Evolutionary conservation across 2,888 invertebrate species (phyloP).

Genomic region (Conchocele bisecta): DNA sequence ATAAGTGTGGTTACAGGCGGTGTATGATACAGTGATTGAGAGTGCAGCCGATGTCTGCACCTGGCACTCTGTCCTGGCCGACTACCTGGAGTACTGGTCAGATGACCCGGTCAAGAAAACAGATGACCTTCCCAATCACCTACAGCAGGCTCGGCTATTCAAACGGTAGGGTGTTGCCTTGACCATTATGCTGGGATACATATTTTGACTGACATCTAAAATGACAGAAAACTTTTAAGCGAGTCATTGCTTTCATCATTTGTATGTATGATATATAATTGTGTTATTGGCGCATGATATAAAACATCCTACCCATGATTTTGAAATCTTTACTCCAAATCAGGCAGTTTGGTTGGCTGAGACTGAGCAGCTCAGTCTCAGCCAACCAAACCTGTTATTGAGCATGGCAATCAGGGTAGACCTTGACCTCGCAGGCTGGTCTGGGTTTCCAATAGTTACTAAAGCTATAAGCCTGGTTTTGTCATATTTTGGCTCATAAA

Average conservation of each 20-base stretch:
- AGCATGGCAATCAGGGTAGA: too few species aligned
- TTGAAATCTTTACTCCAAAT: too few species aligned
- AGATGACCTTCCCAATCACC: slow-evolving; percentile 66
- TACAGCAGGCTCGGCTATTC: slow-evolving; percentile 59
- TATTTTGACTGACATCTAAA: neutral
- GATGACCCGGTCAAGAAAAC: slow-evolving; percentile 44
- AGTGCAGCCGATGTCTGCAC: slow-evolving; percentile 18
- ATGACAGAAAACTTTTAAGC: neutral
- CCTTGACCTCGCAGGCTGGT: too few species aligned
- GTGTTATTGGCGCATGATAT: too few species aligned
- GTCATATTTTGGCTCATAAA: too few species aligned
- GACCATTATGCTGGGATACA: too few species aligned
- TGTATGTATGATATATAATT: neutral
- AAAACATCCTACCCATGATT: too few species aligned
- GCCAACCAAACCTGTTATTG: too few species aligned
- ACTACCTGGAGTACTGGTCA: slow-evolving; percentile 73
- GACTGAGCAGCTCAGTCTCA: too few species aligned
- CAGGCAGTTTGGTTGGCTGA: too few species aligned
- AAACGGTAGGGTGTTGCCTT: slow-evolving; percentile 54
- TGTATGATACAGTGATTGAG: slow-evolving; percentile 53
- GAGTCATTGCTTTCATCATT: neutral
- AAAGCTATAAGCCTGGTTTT: too few species aligned
- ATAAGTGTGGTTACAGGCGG: slow-evolving; percentile 67
- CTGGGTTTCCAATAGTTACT: too few species aligned
- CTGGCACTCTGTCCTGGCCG: slow-evolving; percentile 67